These are phyloP conservation scores for Goniozus legneri DNA, from an alignment of 1,140 invertebrate genomes.

Conservation along the genomic window DNA sequence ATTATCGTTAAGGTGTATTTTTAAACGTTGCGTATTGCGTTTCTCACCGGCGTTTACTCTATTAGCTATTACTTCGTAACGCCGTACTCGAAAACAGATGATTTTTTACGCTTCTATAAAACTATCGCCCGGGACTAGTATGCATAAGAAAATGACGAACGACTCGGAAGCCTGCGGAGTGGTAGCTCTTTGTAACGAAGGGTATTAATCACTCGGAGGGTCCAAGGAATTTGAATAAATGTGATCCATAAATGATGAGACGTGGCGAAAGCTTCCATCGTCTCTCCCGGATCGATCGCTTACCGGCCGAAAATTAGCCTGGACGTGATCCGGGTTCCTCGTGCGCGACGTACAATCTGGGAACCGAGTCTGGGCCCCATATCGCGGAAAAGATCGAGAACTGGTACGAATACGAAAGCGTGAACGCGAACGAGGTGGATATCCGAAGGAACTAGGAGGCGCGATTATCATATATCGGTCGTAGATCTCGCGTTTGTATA, in stretches of 20 bases:
- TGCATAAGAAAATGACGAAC: too few relatives aligned
- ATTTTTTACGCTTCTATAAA: too few relatives aligned
- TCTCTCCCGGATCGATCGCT: neutral
- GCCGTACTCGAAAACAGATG: too few relatives aligned
- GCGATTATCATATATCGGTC: constrained; percentile 55
- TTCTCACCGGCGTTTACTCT: too few relatives aligned
- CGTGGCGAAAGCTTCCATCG: constrained; percentile 44
- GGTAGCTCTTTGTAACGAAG: constrained; percentile 21
- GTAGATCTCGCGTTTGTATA: constrained; percentile 55
- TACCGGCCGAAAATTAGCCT: constrained; percentile 19
- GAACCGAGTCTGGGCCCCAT: constrained; percentile 6
- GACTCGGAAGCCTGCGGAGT: too few relatives aligned
- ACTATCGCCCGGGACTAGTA: too few relatives aligned
- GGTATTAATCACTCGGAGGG: constrained; percentile 31
- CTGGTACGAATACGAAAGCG: too few relatives aligned
- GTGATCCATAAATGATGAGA: constrained; percentile 47
- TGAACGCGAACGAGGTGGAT: constrained; percentile 1
- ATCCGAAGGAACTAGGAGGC: constrained; percentile 26
- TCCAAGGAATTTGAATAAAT: constrained; percentile 38
- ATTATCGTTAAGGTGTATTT: too few relatives aligned
- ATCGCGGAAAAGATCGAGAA: constrained; percentile 6
- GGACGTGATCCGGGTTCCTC: constrained; percentile 27
- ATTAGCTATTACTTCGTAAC: too few relatives aligned
- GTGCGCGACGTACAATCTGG: constrained; percentile 10
- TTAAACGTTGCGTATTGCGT: too few relatives aligned